Evolutionary conservation across 2,888 invertebrate species (phyloP), one percentile per base, ranked within the genome.

Genomic region (Falcaria lacertinaria): DNA sequence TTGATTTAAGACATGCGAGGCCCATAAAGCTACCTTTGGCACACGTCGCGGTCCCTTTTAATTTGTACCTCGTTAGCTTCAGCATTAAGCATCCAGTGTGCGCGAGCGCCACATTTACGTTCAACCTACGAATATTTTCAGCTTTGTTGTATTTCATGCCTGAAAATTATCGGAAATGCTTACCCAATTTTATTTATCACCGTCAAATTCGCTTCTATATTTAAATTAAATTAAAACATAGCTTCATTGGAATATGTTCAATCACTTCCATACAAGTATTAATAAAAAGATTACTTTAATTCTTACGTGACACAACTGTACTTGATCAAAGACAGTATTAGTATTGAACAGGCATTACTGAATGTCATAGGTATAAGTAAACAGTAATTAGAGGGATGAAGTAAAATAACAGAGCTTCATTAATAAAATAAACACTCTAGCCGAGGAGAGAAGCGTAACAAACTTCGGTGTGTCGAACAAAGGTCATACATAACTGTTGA

Each of bases 1-100:
- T 89, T 87, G 87, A 87, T 87, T 84, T 87, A 86, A 86, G 81
- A 88, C 89, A 89, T 88, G 89, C 89, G 70, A 88, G 84, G 85
- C 81, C 88, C 88, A 87, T 89, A 88, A 88, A 88, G 86, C 83
- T 82, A 77, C 78, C 80, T 83, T 87, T 84, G 86, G 85, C 86
- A 85, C 81, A 81, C 80, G 85, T 85, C 79, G 78, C 72, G 81
- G 78, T 80, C 82, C 75, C 84, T 83, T 87, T 83, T 87, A 87
- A 87, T 88, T 88, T 88, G 88, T 87, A 81, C 78, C 79, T 86
- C 78, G 87, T 88, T 87, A 86, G 85, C 77, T 86, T 88, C 86
- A 86, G 85, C 77, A 78, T 73, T 71, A 77, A 77, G 72, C 76
- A 74, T 60, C 58, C 62, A 54, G 63, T 52, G 64, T 57, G 58